Evolutionary conservation across 1,140 invertebrate species (phyloP).

Genomic region (Pachypeltis micranthus): DNA sequence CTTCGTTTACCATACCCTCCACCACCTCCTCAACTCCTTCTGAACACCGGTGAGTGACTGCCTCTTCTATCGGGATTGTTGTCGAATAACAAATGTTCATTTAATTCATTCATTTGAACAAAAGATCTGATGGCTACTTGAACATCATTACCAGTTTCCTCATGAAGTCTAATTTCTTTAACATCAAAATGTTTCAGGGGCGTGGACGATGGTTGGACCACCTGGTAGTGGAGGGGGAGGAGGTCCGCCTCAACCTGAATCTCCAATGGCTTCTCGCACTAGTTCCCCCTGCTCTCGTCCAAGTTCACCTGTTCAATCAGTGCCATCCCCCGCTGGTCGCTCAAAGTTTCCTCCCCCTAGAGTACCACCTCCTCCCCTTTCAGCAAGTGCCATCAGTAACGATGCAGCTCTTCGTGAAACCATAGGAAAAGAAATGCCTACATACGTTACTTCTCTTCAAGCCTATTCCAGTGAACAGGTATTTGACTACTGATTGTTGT

Average conservation of each 20-base stretch:
- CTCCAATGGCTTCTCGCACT: conserved; percentile 39
- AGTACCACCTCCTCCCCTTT: conserved; percentile 10
- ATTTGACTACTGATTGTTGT: too few relatives aligned
- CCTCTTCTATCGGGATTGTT: too few relatives aligned
- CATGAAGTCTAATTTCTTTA: background rate
- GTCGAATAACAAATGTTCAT: too few relatives aligned
- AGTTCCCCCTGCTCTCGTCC: conserved; percentile 38
- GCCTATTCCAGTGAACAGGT: conserved; percentile 16
- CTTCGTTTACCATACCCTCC: background rate
- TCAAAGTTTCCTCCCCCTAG: conserved; percentile 32
- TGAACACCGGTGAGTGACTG: conserved; percentile 2
- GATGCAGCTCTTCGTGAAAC: conserved; percentile 35
- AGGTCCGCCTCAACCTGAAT: conserved; percentile 18
- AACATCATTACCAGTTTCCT: too few relatives aligned
- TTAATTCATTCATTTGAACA: too few relatives aligned
- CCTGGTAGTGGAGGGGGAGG: background rate
- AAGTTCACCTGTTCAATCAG: conserved; percentile 1
- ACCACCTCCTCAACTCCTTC: background rate
- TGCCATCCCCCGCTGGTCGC: conserved; percentile 30
- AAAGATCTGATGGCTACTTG: too few relatives aligned
- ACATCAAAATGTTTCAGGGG: conserved; percentile 8
- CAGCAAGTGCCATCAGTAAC: background rate
- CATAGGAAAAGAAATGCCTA: conserved; percentile 38
- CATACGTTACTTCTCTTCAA: conserved; percentile 28
- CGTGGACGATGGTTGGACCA: conserved; percentile 10